phyloP scores from a whole-genome alignment of 2,888 invertebrate genomes.

The Watsonalla cultraria region DNA sequence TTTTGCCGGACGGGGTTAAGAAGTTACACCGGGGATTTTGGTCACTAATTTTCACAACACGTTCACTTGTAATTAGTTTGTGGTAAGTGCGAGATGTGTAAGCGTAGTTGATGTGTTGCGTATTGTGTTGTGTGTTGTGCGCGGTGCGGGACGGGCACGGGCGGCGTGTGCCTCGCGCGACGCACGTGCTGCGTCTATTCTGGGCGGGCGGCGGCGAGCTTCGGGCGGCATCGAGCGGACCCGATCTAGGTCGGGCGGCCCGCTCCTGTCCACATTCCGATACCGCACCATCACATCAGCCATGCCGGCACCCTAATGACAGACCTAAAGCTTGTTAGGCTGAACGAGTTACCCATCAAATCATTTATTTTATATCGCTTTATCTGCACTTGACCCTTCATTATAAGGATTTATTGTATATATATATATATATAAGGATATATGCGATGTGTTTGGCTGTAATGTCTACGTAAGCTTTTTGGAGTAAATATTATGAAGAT shows the following conservation, averaged over 20 bases:
- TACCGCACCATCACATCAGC: constrained; percentile 15
- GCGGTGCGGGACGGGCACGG: constrained; percentile 20
- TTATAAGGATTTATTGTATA: too few species aligned
- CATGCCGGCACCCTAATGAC: too few species aligned
- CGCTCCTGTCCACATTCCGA: constrained; percentile 30
- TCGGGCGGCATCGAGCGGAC: constrained; percentile 64
- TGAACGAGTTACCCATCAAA: too few species aligned
- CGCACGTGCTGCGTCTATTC: constrained; percentile 78
- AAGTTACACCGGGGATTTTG: constrained; percentile 12
- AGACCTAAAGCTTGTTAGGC: too few species aligned
- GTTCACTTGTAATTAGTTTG: constrained; percentile 25
- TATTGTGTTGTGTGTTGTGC: constrained; percentile 19
- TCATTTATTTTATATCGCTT: too few species aligned
- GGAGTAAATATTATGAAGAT: too few species aligned
- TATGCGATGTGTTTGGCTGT: too few species aligned
- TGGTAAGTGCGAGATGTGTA: constrained; percentile 9
- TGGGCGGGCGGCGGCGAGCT: constrained; percentile 54
- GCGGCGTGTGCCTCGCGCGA: constrained; percentile 61
- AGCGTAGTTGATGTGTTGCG: constrained; percentile 18
- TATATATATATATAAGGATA: too few species aligned
- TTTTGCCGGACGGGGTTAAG: constrained; percentile 15
- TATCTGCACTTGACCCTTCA: too few species aligned
- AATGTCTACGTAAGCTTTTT: too few species aligned
- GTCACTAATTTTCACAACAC: constrained; percentile 34
- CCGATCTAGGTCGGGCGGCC: constrained; percentile 64